Conservation (phyloP, 2,888 invertebrate genomes). For the Epistrophe grossulariae region DNA sequence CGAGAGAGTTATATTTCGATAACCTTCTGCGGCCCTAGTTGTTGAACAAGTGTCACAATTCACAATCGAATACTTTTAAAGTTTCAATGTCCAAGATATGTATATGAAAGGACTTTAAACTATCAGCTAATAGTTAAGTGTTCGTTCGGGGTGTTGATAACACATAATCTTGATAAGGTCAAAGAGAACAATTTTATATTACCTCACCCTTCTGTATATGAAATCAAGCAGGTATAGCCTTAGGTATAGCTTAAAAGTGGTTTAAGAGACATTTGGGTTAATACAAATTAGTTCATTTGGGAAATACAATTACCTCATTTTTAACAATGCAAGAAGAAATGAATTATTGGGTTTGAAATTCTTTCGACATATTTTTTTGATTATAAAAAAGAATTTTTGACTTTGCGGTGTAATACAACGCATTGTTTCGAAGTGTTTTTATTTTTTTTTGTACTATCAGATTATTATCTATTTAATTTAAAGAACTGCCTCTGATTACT, state of each 20-base stretch:
- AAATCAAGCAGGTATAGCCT: neutral
- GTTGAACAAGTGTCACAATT: slow-evolving; percentile 24
- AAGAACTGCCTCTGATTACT: neutral
- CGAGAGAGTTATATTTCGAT: slow-evolving; percentile 1
- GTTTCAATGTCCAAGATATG: slow-evolving; percentile 48
- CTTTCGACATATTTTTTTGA: neutral
- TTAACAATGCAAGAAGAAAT: too few species aligned
- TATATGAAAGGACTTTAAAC: slow-evolving; percentile 59
- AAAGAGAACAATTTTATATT: neutral
- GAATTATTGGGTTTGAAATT: neutral
- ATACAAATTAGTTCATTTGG: neutral
- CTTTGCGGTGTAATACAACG: neutral
- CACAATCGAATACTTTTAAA: neutral
- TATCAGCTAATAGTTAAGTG: slow-evolving; percentile 54
- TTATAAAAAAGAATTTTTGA: neutral
- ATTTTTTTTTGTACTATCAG: neutral
- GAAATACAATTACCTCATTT: too few species aligned
- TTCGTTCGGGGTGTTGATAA: slow-evolving; percentile 19
- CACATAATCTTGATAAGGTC: slow-evolving; percentile 40
- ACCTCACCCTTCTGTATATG: neutral
- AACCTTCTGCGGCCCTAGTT: slow-evolving; percentile 14
- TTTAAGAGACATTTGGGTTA: neutral
- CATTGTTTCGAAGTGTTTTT: neutral
- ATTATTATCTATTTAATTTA: slow-evolving; percentile 13
- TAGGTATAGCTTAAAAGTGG: neutral